phyloP scores from a whole-genome alignment of 2,888 invertebrate species.

The Diloba caeruleocephala region DNA sequence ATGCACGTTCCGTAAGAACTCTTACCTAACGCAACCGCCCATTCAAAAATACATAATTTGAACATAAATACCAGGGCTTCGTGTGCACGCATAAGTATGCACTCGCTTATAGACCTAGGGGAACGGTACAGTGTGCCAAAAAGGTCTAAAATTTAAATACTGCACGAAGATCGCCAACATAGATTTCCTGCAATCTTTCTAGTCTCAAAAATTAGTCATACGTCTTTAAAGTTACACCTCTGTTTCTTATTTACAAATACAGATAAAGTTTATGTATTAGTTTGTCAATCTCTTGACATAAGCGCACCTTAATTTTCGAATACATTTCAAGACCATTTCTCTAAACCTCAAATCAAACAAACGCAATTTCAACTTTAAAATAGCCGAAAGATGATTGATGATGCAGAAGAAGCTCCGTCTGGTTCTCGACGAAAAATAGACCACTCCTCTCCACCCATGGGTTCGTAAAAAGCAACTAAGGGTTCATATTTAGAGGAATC shows the following conservation, averaged over 20 bases:
- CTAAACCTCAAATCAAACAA: too few species aligned
- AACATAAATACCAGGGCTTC: constrained; percentile 13
- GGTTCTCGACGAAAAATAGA: too few species aligned
- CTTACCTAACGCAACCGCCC: neutral
- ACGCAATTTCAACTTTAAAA: too few species aligned
- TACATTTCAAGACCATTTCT: too few species aligned
- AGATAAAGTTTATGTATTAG: constrained; percentile 35
- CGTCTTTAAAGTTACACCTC: constrained; percentile 6
- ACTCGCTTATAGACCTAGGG: constrained; percentile 25
- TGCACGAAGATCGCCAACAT: constrained; percentile 2
- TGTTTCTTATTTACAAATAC: constrained; percentile 9
- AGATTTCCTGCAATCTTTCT: constrained; percentile 15
- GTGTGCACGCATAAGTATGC: constrained; percentile 32
- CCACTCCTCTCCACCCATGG: too few species aligned
- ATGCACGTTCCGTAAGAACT: neutral
- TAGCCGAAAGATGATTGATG: too few species aligned
- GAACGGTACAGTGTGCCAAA: constrained; percentile 34
- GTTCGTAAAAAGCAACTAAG: too few species aligned
- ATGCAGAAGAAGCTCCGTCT: too few species aligned
- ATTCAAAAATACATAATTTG: constrained; percentile 7
- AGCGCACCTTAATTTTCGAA: too few species aligned
- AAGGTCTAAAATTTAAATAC: constrained; percentile 28
- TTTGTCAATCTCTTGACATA: too few species aligned
- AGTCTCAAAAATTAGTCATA: constrained; percentile 17
- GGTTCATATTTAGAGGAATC: too few species aligned